Percentiles rank a stretch among this genome's conserved stretches.
Conservation (phyloP, 2,888 invertebrate species). For the Chymomyza caudatula region DNA sequence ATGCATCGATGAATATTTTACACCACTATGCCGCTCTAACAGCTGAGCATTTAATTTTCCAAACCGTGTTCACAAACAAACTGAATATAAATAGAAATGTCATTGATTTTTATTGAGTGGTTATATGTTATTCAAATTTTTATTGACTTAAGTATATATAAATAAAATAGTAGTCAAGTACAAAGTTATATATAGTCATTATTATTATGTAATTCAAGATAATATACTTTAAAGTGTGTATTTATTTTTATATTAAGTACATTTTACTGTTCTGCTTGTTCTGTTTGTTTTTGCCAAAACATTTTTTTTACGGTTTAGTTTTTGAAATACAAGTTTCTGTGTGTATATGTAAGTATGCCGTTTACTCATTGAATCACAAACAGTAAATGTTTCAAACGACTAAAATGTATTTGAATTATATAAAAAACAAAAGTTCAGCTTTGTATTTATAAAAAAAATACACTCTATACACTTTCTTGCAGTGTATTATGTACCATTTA, state of each 20-base stretch:
- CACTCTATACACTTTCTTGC: conserved; percentile 18
- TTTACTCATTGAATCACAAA: conserved; percentile 58
- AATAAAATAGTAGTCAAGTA: conserved; percentile 78
- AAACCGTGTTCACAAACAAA: too few species aligned
- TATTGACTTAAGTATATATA: conserved; percentile 74
- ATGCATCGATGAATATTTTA: too few species aligned
- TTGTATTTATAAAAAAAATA: conserved; percentile 10
- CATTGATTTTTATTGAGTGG: conserved; percentile 55
- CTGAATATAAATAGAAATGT: not conserved
- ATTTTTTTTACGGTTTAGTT: conserved; percentile 26
- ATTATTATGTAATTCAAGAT: conserved; percentile 74
- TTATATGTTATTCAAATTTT: conserved; percentile 77
- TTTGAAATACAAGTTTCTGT: conserved; percentile 7
- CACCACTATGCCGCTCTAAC: too few species aligned
- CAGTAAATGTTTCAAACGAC: conserved; percentile 68
- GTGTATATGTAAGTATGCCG: not conserved
- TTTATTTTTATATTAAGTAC: conserved; percentile 57
- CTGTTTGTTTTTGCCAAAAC: conserved; percentile 13
- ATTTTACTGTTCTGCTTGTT: conserved; percentile 62
- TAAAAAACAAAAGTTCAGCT: not conserved
- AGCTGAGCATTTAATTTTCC: not conserved
- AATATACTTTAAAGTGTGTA: conserved; percentile 70
- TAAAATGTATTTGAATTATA: conserved; percentile 39
- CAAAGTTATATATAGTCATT: conserved; percentile 76
- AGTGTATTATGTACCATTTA: conserved; percentile 4